These are phyloP conservation scores for Seladonia tumulorum DNA, from an alignment of 2,888 invertebrate species.

Conservation along the genomic window DNA sequence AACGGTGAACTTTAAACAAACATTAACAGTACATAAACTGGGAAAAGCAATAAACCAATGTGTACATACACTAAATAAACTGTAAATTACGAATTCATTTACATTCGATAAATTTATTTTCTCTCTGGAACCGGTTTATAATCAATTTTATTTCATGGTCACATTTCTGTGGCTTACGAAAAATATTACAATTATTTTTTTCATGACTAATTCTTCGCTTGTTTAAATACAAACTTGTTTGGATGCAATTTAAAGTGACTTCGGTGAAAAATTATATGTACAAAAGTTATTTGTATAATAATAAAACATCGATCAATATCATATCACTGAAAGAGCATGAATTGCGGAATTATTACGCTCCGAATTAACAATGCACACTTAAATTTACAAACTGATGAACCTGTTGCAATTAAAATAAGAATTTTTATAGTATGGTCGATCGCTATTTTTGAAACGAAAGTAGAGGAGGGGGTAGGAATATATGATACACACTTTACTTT, in stretches of 20 bases:
- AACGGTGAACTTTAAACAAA: not conserved
- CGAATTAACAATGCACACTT: not conserved
- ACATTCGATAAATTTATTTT: not conserved
- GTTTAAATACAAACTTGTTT: not conserved
- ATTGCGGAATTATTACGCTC: not conserved
- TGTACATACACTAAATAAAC: not conserved
- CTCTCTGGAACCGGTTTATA: not conserved
- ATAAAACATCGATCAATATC: not conserved
- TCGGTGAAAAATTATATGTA: not conserved
- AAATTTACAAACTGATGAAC: not conserved
- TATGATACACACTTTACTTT: not conserved
- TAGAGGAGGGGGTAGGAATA: not conserved
- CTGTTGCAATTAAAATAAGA: not conserved
- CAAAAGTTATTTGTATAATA: not conserved
- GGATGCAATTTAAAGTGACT: not conserved
- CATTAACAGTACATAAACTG: not conserved
- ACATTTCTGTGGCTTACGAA: not conserved
- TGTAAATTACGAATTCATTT: not conserved
- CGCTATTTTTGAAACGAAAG: not conserved
- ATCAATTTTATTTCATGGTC: not conserved
- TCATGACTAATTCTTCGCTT: not conserved
- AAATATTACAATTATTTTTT: not conserved
- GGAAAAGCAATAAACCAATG: not conserved
- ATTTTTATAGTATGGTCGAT: not conserved
- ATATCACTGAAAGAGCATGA: not conserved